A percentile compares a stretch with the other conserved stretches of the same genome.
These are phyloP conservation scores for Lophotis ruficrista DNA, from an alignment of 2,113 vertebrate species.

Conservation along the genomic window DNA sequence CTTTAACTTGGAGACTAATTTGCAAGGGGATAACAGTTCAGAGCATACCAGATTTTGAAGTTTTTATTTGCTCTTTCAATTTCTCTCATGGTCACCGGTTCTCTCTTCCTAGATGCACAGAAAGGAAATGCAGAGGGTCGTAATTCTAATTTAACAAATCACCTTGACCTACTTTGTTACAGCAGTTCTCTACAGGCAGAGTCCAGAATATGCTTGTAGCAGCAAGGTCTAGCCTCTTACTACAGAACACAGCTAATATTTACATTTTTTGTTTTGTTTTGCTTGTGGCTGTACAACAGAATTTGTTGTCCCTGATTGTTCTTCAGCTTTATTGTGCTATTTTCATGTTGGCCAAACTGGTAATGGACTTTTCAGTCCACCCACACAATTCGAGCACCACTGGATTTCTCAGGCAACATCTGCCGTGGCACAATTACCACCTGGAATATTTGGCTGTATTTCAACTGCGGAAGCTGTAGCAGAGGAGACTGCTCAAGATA, in stretches of 20 bases:
- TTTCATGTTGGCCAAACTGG: not conserved
- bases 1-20: not conserved
- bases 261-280: not conserved
- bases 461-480: not conserved
- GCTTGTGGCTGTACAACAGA: not conserved
- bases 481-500: not conserved
- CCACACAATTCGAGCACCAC: rapidly evolving
- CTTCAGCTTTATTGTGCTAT: not conserved
- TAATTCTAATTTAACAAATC: not conserved
- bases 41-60: not conserved
- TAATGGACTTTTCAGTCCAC: not conserved
- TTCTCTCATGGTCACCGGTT: not conserved
- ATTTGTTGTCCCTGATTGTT: not conserved
- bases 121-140: not conserved
- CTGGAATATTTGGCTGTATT: not conserved
- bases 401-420: not conserved
- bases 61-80: not conserved
- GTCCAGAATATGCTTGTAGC: not conserved
- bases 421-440: not conserved
- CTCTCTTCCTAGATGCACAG: not conserved
- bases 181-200: not conserved
- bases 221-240: not conserved
- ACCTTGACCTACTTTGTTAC: rapidly evolving
- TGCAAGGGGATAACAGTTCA: not conserved
- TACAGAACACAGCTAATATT: not conserved